Evolutionary conservation across 2,113 vertebrate species (phyloP), one percentile per base, ranked within the genome.

Genomic region (Genyomyrus donnyi): DNA sequence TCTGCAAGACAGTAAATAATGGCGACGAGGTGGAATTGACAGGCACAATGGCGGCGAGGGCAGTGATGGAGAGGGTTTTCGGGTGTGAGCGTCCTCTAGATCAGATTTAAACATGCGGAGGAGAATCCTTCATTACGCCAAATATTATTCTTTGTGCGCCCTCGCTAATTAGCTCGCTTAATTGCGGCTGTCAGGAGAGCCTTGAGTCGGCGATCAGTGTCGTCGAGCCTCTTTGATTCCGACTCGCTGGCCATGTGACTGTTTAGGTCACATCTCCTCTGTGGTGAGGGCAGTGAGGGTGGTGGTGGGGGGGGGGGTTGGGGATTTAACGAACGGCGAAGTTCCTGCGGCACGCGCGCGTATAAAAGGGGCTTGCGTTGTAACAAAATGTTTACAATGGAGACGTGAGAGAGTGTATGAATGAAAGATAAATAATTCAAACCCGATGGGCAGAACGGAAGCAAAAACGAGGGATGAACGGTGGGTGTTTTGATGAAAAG

Each of bases 131-230:
- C 94, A 93, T 91, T 96, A 96, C 95, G 94, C 96, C 96, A 96
- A 97, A 97, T 97, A 96, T 97, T 97, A 96, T 96, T 96, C 94
- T 96, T 96, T 96, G 96, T 96, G 56, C 95, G 96, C 95, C 94
- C 93, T 96, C 94, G 95, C 96, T 96, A 97, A 97, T 97, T 97
- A 96, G 96, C 96, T 95, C 96, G 94, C 95, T 96, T 96, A 97
- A 97, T 97, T 96, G 95, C 94, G 94, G 94, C 96, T 96, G 96
- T 96, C 87, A 96, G 95, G 96, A 96, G 95, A 95, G 94, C 95
- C 95, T 96, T 93, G 94, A 95, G 95, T 95, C 94, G 94, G 95
- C 95, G 93, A 94, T 93, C 94, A 91, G 87, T 66, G 49, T 88
- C 24, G 87, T 39, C 15, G 92, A 92, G 93, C 93, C 91, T 93